Evolutionary conservation across 1,140 invertebrate genomes (phyloP), one percentile per base, ranked within the genome.

Genomic region (Leptopilina boulardi): DNA sequence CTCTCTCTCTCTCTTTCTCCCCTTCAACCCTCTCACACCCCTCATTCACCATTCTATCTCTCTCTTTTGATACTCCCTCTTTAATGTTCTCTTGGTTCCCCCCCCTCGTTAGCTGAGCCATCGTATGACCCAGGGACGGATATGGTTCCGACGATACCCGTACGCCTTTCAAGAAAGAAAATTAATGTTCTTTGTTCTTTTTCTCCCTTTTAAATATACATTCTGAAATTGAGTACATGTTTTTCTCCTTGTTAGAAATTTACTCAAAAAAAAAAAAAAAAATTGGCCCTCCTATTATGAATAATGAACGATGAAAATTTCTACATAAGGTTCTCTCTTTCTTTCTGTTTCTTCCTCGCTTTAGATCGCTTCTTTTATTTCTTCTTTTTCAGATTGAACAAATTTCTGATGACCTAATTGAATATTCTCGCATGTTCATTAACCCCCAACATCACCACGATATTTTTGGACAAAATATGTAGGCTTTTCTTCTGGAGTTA

Each of bases 91-190:
- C 34, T 78, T 51, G 42, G 54, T 75, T 75, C 82, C 79, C 83
- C 79, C 80, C 83, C 79, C 75, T 21, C 73, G 70, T 77, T 77
- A 66, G 70, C 26, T 72, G 76, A 73, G 73, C 84, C 84, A 90
- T 90, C 89, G 85, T 89, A 89, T 83, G 88, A 90, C 84, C 84
- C 88, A 90, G 88, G 87, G 81, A 87, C 87, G 88, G 84, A 85
- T 78, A 78, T 66, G 26, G 26, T 30, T 34, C 15, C 59, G n/a
- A 30, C 59, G 59, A 30, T 66, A 34, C 59, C 59, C 59, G 59
- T 30, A 34, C 59, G 23, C 59, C 59, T 66, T 66, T 66, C 23
- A 66, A 34, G 26, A 66, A 34, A 66, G 59, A 66, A 66, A 66
- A 66, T 66, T 66, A 66, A 66, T 34, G 3, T 30, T 26, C 26